Conservation (phyloP, 2,113 vertebrate genomes). For the Alaudala cheleensis region DNA sequence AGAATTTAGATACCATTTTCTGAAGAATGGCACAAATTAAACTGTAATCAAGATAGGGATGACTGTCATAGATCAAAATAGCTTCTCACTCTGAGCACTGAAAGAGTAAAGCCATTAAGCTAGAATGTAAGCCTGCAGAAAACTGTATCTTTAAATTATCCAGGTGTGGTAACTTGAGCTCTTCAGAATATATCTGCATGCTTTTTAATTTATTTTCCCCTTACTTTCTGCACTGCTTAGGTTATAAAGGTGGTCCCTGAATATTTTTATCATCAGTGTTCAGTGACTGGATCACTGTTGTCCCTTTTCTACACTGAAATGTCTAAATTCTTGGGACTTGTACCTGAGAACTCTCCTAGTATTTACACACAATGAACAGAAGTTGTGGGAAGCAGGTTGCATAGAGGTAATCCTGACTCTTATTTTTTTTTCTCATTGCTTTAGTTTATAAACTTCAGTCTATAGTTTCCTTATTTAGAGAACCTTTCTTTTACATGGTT, state of each 20-base stretch:
- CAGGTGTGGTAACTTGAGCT: background rate
- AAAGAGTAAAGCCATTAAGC: background rate
- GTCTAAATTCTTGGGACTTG: background rate
- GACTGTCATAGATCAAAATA: background rate
- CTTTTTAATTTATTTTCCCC: background rate
- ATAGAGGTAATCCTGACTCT: background rate
- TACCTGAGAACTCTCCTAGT: background rate
- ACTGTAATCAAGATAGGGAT: background rate
- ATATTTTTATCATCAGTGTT: background rate
- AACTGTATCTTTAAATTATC: background rate
- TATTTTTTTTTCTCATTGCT: background rate
- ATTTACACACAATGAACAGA: background rate
- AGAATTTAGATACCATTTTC: background rate
- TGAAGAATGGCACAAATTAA: background rate
- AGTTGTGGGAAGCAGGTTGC: background rate
- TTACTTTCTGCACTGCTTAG: background rate
- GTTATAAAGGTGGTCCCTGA: background rate
- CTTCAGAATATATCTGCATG: background rate
- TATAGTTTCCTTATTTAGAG: background rate
- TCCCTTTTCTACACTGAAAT: background rate
- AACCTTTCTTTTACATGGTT: background rate
- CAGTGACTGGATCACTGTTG: background rate
- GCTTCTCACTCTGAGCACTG: background rate
- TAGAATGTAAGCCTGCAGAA: background rate
- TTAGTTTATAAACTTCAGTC: background rate